Conservation (phyloP, 2,888 invertebrate species). For the Drosophila hamatofila region DNA sequence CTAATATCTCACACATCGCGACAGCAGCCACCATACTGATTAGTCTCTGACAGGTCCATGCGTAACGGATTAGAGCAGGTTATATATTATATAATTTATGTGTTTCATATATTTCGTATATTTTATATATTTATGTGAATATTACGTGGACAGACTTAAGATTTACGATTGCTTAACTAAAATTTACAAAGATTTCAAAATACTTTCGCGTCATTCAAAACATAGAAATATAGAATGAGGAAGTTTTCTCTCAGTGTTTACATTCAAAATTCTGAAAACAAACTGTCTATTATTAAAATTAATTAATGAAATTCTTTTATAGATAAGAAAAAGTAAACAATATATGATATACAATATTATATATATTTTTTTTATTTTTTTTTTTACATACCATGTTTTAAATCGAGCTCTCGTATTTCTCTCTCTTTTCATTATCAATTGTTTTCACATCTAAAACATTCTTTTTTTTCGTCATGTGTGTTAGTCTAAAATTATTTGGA, state of each 20-base stretch:
- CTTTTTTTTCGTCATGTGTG: neutral
- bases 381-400: neutral
- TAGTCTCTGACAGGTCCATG: constrained; percentile 43
- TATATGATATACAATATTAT: neutral
- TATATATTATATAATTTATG: constrained; percentile 20
- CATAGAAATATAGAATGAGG: neutral
- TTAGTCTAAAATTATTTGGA: constrained; percentile 4
- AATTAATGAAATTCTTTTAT: neutral
- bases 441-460: neutral
- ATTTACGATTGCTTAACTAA: neutral
- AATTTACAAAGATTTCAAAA: constrained; percentile 8
- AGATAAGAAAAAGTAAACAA: neutral
- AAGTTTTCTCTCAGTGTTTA: neutral
- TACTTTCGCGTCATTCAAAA: constrained; percentile 12
- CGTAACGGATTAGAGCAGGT: constrained; percentile 42
- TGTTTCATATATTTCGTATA: constrained; percentile 3
- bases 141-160: constrained; percentile 30
- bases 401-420: neutral
- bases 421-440: neutral
- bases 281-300: neutral
- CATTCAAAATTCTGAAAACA: neutral
- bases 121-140: constrained; percentile 9
- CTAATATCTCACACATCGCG: constrained; percentile 24
- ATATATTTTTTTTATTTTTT: neutral
- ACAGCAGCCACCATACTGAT: constrained; percentile 42